Evolutionary conservation across 1,140 invertebrate genomes (phyloP).

Genomic region (Papilio aristodemus): DNA sequence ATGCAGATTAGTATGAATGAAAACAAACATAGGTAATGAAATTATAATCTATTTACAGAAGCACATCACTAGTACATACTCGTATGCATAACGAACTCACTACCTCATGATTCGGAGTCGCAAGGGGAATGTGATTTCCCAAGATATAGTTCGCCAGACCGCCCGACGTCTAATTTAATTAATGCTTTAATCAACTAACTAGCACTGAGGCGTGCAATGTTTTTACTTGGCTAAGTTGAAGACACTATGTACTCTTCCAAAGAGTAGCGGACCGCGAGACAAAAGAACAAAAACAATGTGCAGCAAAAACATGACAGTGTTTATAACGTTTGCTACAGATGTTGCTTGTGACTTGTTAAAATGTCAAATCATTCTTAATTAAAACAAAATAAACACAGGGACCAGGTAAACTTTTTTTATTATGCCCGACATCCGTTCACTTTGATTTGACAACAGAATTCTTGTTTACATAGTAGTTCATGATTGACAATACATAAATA

Average conservation of each 20-base stretch:
- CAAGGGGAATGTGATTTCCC: constrained; percentile 53
- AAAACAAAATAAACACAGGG: background rate
- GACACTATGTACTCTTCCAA: background rate
- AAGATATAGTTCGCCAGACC: constrained; percentile 51
- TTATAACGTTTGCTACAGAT: constrained; percentile 27
- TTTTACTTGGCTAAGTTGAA: constrained; percentile 35
- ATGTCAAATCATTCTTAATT: constrained; percentile 10
- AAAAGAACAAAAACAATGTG: constrained; percentile 21
- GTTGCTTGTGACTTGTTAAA: background rate
- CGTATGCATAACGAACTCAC: background rate
- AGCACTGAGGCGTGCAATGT: constrained; percentile 43
- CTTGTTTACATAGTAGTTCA: too few species aligned
- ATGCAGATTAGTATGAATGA: too few species aligned
- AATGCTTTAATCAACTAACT: constrained; percentile 73
- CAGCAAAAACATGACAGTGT: constrained; percentile 26
- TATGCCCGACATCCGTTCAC: too few species aligned
- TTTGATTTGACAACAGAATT: too few species aligned
- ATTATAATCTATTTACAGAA: background rate
- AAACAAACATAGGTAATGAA: background rate
- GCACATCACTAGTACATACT: constrained; percentile 1
- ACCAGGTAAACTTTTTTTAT: too few species aligned
- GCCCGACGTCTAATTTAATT: constrained; percentile 66
- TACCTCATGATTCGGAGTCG: constrained; percentile 23
- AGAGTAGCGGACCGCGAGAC: constrained; percentile 14
- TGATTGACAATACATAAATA: too few species aligned